phyloP scores from a whole-genome alignment of 2,888 invertebrate genomes.

The Tiliacea citrago region DNA sequence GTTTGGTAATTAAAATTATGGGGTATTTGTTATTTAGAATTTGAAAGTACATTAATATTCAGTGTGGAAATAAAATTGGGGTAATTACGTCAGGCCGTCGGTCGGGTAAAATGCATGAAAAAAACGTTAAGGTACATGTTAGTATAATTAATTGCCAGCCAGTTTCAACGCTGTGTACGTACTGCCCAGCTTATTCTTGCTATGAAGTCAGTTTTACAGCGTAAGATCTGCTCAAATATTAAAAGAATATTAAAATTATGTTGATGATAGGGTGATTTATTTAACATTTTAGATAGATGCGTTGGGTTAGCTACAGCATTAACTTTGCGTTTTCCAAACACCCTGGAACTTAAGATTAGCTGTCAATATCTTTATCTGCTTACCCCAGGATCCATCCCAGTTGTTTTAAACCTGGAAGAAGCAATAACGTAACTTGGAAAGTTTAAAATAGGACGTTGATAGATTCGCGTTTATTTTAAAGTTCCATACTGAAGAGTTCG shows the following conservation, averaged over 20 bases:
- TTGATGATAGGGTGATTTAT: not conserved
- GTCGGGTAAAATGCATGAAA: slow-evolving; percentile 18
- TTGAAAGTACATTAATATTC: slow-evolving; percentile 43
- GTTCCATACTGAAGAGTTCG: not conserved
- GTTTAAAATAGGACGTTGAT: slow-evolving; percentile 33
- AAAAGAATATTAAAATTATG: too few relatives aligned
- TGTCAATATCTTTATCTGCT: not conserved
- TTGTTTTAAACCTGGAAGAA: slow-evolving; percentile 26
- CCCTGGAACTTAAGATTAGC: not conserved
- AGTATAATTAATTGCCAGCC: slow-evolving; percentile 32
- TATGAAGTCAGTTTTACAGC: not conserved
- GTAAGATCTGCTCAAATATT: not conserved
- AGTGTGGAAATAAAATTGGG: slow-evolving; percentile 19
- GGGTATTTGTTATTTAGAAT: slow-evolving; percentile 57
- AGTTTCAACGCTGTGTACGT: slow-evolving; percentile 16
- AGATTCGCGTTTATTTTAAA: slow-evolving; percentile 25
- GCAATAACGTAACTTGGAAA: not conserved
- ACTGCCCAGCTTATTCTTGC: slow-evolving; percentile 5
- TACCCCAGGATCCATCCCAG: not conserved
- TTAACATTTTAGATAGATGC: not conserved
- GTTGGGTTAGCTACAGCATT: not conserved
- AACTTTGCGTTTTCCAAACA: not conserved
- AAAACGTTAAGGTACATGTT: slow-evolving; percentile 1
- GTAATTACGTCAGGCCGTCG: slow-evolving; percentile 25
- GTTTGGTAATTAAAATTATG: slow-evolving; percentile 71